Evolutionary conservation across 2,888 invertebrate genomes (phyloP), one percentile per base, ranked within the genome.

Genomic region (Frankliniella fusca): DNA sequence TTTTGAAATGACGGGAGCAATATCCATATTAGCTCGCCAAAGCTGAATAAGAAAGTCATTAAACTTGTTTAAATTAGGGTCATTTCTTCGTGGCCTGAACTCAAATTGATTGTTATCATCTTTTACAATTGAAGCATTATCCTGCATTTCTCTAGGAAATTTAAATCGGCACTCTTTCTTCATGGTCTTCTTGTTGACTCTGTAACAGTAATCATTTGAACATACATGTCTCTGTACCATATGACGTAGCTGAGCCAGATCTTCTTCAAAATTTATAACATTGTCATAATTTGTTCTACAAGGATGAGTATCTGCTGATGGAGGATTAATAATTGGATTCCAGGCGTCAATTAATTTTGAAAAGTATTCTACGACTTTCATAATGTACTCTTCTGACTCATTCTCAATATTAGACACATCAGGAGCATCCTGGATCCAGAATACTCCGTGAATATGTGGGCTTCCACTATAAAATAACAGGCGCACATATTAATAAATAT

Each of bases 401-500:
- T n/a, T n/a, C n/a, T n/a, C n/a, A n/a, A n/a, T n/a, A n/a, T n/a
- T 27, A 18, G 48, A n/a, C 8, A 80, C 65, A 80, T 83, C 82
- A 15, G 85, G 84, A 20, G 83, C 83, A 9, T 81, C 83, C 38
- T 84, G n/a, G 0, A 84, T 48, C 84, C 84, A 85, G 20, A 85
- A 65, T 0, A 84, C 54, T 0, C 82, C 82, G 70, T 85, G 85
- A 1, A 83, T 48, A 65, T 85, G 84, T 49, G 83, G 83, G 18
- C 81, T 76, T 70, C 85, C 84, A 18, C 85, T 12, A 54, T 20
- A 54, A 9, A 50, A 11, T 50, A 11, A n/a, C n/a, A n/a, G 15
- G 15, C 15, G 15, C 9, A 15, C 9, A 50, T 50, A n/a, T n/a
- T n/a, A n/a, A n/a, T n/a, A n/a, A n/a, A n/a, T n/a, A n/a, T n/a